Percentiles rank a stretch among this genome's conserved stretches.
phyloP scores from a whole-genome alignment of 2,797 vertebrate species.

The Cossypha caffra region DNA sequence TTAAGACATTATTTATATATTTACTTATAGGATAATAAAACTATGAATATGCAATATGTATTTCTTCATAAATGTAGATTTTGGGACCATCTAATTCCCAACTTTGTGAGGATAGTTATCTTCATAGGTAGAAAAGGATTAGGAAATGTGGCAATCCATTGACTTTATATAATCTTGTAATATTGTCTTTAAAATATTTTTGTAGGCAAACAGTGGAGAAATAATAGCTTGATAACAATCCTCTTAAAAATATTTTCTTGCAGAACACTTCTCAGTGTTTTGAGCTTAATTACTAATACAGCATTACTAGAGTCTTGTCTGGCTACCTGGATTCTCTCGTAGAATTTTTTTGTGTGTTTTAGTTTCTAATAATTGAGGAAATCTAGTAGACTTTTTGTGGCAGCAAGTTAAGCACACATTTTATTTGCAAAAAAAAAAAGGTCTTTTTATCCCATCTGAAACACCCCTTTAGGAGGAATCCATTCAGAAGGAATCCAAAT shows the following conservation, averaged over 20 bases:
- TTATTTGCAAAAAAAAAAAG: not conserved
- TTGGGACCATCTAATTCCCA: not conserved
- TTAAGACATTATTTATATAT: not conserved
- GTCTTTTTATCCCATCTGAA: not conserved
- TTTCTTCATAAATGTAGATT: not conserved
- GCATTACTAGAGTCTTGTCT: not conserved
- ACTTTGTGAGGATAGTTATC: not conserved
- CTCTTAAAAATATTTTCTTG: not conserved
- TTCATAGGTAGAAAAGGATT: not conserved
- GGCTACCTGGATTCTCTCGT: not conserved
- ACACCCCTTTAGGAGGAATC: not conserved
- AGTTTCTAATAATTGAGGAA: not conserved
- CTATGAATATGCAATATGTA: not conserved
- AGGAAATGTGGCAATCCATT: not conserved
- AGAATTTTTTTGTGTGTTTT: not conserved
- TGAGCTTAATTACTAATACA: not conserved
- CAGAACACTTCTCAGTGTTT: not conserved
- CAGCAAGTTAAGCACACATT: not conserved
- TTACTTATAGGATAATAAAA: not conserved
- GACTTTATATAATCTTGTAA: not conserved
- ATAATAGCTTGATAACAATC: not conserved
- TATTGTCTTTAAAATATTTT: not conserved
- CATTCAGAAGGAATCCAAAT: not conserved
- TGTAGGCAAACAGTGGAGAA: not conserved
- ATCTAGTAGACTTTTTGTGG: not conserved